phyloP scores from a whole-genome alignment of 2,113 vertebrate species.

The Zosterops pallidus region DNA sequence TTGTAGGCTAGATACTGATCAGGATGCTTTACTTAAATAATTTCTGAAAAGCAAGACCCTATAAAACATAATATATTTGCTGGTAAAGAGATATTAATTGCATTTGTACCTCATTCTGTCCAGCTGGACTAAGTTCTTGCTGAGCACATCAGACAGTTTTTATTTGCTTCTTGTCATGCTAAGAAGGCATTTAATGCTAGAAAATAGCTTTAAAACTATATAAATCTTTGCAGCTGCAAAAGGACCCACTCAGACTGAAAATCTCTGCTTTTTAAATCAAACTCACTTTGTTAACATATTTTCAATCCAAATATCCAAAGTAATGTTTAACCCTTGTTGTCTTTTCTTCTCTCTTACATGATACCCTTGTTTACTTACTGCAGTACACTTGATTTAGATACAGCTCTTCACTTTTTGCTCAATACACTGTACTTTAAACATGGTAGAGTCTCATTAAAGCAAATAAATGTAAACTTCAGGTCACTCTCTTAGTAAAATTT shows the following conservation, averaged over 20 bases:
- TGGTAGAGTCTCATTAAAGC: not conserved
- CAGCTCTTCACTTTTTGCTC: not conserved
- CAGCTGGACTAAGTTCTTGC: slow-evolving; percentile 33
- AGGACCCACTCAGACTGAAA: not conserved
- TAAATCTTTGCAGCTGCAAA: not conserved
- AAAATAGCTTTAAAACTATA: slow-evolving; percentile 1
- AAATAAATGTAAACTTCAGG: not conserved
- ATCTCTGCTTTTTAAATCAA: not conserved
- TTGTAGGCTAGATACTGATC: not conserved
- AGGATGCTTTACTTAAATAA: not conserved
- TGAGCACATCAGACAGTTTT: not conserved
- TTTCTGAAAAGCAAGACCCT: slow-evolving; percentile 17
- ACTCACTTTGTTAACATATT: not conserved
- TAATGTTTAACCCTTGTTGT: not conserved
- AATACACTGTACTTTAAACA: not conserved
- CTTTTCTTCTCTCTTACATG: not conserved
- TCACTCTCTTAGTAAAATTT: not conserved
- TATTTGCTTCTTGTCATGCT: slow-evolving; percentile 8
- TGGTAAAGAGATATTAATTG: slow-evolving; percentile 6
- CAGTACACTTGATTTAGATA: not conserved
- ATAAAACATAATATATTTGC: not conserved
- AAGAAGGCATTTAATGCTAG: slow-evolving; percentile 5
- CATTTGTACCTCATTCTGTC: not conserved
- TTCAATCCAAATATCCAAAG: not conserved
- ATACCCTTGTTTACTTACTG: not conserved